phyloP scores from a whole-genome alignment of 2,113 vertebrate genomes.

The Cheilinus undulatus region DNA sequence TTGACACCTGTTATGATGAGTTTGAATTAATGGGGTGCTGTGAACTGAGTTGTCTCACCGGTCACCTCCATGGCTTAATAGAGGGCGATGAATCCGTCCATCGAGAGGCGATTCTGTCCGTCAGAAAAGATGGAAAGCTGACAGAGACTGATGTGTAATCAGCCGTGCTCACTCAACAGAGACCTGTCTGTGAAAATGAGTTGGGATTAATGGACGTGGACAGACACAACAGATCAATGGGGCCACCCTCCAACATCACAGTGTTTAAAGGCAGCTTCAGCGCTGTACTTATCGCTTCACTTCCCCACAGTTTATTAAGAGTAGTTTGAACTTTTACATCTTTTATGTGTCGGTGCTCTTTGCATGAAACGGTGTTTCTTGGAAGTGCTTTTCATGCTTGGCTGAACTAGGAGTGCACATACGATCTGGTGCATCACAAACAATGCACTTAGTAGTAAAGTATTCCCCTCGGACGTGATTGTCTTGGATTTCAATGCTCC shows the following conservation, averaged over 20 bases:
- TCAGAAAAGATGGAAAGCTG: conserved; percentile 56
- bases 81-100: conserved; percentile 25
- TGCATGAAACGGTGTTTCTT: conserved; percentile 22
- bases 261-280: conserved; percentile 32
- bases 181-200: conserved; percentile 47
- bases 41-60: conserved; percentile 1
- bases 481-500: conserved; percentile 7
- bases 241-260: conserved; percentile 22
- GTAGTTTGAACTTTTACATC: conserved; percentile 21
- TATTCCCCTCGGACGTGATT: conserved; percentile 14
- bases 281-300: conserved; percentile 23
- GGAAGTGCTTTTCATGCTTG: conserved; percentile 10
- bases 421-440: conserved; percentile 11
- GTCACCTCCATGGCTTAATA: conserved; percentile 27
- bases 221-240: conserved; percentile 44
- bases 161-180: conserved; percentile 44
- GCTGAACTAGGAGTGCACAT: not conserved
- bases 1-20: conserved; percentile 1
- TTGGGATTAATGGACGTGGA: conserved; percentile 54
- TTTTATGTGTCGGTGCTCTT: conserved; percentile 7
- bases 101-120: conserved; percentile 40
- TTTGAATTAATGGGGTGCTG: conserved; percentile 22
- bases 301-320: conserved; percentile 32
- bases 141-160: conserved; percentile 65
- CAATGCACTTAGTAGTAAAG: conserved; percentile 13